Percentiles rank a stretch among this genome's conserved stretches.
Conservation (phyloP, 2,113 vertebrate genomes). For the Ictalurus punctatus region DNA sequence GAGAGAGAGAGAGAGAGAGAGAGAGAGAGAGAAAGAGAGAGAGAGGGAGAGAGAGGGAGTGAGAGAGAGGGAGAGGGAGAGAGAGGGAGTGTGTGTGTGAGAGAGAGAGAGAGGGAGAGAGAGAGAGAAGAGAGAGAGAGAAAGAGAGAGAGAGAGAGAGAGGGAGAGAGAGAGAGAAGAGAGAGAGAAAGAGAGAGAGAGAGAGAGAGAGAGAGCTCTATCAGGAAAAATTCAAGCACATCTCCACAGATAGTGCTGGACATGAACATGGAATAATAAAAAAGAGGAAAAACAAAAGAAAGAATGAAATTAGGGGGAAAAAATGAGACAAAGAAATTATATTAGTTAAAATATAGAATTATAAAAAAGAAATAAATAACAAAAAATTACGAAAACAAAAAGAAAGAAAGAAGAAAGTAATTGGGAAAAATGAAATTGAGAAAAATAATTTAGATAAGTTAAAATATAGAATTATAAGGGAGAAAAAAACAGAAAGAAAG, state of each 20-base stretch:
- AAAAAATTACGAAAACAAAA: background rate
- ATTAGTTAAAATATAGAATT: background rate
- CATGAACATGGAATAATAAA: background rate
- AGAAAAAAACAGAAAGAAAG: background rate
- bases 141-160: background rate
- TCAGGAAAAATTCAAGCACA: background rate
- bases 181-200: background rate
- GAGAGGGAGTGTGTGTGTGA: no score
- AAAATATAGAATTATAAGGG: background rate
- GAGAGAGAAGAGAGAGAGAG: background rate
- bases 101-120: background rate
- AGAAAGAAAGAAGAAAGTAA: background rate
- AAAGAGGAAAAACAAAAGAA: background rate
- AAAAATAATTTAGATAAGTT: no score
- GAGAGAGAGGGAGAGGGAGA: background rate
- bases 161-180: slow-evolving; percentile 23
- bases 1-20: background rate
- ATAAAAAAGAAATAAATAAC: background rate
- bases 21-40: slow-evolving; percentile 22
- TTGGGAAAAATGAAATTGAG: no score
- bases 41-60: slow-evolving; percentile 6
- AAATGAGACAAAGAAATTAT: background rate
- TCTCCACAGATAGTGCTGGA: background rate
- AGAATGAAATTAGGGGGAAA: background rate
- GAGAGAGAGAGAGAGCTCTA: background rate